Conservation (phyloP, 2,888 invertebrate genomes). For the Sialis lutaria region DNA sequence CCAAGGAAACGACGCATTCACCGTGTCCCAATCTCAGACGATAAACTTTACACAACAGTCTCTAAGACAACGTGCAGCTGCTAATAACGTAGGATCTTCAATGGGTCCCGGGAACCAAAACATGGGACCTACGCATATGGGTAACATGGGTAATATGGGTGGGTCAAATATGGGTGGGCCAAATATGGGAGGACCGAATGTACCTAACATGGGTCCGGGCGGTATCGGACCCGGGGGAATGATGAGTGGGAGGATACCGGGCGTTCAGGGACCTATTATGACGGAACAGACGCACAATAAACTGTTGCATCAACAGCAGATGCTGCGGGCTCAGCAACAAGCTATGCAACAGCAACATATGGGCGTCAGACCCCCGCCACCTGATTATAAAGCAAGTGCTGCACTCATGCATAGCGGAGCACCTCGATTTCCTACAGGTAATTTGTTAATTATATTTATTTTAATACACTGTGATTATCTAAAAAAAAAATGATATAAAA, state of each 20-base stretch:
- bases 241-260: slow-evolving; percentile 8
- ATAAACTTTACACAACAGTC: slow-evolving; percentile 68
- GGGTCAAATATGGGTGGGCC: slow-evolving; percentile 7
- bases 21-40: slow-evolving; percentile 68
- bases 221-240: not conserved
- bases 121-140: not conserved
- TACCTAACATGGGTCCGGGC: not conserved
- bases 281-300: slow-evolving; percentile 32
- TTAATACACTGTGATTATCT: not conserved
- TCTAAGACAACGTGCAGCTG: slow-evolving; percentile 35
- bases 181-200: not conserved
- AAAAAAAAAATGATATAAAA: too few relatives aligned
- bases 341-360: slow-evolving; percentile 13
- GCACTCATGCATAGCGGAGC: slow-evolving; percentile 22
- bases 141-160: not conserved
- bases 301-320: slow-evolving; percentile 47
- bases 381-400: slow-evolving; percentile 63
- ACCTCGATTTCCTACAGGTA: slow-evolving; percentile 16
- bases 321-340: slow-evolving; percentile 34
- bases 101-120: not conserved
- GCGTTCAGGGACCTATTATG: slow-evolving; percentile 7
- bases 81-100: slow-evolving; percentile 18
- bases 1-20: slow-evolving; percentile 41
- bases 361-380: slow-evolving; percentile 54
- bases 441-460: slow-evolving; percentile 8